Conservation (phyloP, 2,797 vertebrate species). For the Neostethus bicornis region DNA sequence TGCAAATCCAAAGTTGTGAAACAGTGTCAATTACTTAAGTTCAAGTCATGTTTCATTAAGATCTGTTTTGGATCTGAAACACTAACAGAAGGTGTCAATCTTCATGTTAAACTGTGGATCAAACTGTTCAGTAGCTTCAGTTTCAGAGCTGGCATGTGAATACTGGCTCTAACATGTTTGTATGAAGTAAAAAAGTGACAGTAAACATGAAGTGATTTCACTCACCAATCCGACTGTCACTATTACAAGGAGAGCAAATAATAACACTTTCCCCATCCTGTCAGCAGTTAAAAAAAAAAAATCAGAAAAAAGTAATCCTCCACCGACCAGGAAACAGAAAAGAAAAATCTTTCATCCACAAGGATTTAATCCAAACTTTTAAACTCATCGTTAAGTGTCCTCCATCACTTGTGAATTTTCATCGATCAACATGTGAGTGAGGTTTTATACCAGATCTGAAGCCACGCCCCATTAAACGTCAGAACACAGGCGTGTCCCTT, state of each 20-base stretch:
- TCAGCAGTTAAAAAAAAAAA: slow-evolving; percentile 11
- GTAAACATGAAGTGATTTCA: slow-evolving; percentile 14
- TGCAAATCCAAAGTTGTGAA: background rate
- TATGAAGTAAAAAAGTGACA: slow-evolving; percentile 6
- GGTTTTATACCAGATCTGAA: slow-evolving; percentile 63
- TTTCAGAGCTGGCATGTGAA: slow-evolving; percentile 20
- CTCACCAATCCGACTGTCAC: slow-evolving; percentile 70
- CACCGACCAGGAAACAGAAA: slow-evolving; percentile 21
- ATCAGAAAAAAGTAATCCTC: slow-evolving; percentile 42
- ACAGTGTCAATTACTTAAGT: background rate
- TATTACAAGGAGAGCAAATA: slow-evolving; percentile 56
- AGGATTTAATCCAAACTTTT: slow-evolving; percentile 48
- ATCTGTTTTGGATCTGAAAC: slow-evolving; percentile 1
- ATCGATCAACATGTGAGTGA: slow-evolving; percentile 40
- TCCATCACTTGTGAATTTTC: slow-evolving; percentile 48
- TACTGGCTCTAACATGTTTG: slow-evolving; percentile 23
- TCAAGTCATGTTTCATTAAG: background rate
- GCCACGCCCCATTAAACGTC: slow-evolving; percentile 74
- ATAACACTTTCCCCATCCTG: slow-evolving; percentile 73
- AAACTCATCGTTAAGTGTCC: slow-evolving; percentile 11
- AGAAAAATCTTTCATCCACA: slow-evolving; percentile 47
- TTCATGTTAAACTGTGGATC: slow-evolving; percentile 5
- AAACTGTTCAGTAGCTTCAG: slow-evolving; percentile 8
- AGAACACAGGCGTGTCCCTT: slow-evolving; percentile 52
- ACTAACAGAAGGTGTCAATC: background rate